phyloP scores from a whole-genome alignment of 2,113 vertebrate genomes.

The Ictidomys tridecemlineatus region DNA sequence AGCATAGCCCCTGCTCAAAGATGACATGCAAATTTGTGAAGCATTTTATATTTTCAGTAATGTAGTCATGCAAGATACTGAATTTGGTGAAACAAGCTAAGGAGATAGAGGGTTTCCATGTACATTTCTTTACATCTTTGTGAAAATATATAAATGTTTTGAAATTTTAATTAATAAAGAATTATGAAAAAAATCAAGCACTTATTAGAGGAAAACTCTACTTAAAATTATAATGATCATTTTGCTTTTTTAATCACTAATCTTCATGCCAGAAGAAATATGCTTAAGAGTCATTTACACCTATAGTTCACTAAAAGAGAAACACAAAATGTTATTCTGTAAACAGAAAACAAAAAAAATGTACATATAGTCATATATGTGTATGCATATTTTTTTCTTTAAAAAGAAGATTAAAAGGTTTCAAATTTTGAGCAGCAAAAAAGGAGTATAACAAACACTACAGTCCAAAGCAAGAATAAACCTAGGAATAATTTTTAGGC shows the following conservation, averaged over 20 bases:
- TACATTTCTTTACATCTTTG: no score
- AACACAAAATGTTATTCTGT: background rate
- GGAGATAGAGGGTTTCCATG: no score
- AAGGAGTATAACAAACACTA: background rate
- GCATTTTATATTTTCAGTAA: no score
- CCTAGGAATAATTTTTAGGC: background rate
- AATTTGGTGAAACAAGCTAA: no score
- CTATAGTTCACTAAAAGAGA: background rate
- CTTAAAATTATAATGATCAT: background rate
- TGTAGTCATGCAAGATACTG: no score
- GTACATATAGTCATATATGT: background rate
- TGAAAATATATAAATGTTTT: no score
- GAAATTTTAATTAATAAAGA: no score
- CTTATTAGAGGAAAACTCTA: background rate
- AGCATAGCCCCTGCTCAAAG: no score
- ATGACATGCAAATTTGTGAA: no score
- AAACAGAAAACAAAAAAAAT: background rate
- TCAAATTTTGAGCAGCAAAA: conserved; percentile 7
- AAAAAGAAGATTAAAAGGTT: background rate
- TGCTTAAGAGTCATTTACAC: background rate
- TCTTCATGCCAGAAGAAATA: background rate
- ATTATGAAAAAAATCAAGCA: no score
- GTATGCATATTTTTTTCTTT: background rate
- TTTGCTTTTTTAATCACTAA: background rate
- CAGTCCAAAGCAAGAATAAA: background rate